Evolutionary conservation across 2,888 invertebrate species (phyloP), one percentile per base, ranked within the genome.

Genomic region (Tenthredo livida): DNA sequence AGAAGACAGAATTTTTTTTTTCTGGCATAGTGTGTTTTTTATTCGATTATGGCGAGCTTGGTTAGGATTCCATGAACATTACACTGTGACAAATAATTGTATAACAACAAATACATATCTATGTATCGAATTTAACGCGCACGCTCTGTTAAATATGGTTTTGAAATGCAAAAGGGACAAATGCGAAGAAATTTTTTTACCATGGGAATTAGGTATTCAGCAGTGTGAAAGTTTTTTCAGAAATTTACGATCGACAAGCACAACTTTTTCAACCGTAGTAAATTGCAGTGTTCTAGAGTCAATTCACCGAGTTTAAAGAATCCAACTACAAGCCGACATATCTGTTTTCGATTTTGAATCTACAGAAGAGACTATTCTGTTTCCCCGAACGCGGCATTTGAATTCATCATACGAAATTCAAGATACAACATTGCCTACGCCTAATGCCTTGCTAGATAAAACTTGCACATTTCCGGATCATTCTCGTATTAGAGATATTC

Each of bases 21-120:
- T 85, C 17, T 89, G 88, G 89, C 88, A 86, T 83, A 84, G 86
- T 77, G 80, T 89, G 17, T 89, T 88, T 47, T 75, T 87, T 43
- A 54, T 87, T n/a, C 86, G 88, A 82, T 72, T 87, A 7, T 89
- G 88, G 88, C 67, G 88, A 70, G 78, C 86, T 4, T 89, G 88
- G 89, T 72, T 89, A 25, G 40, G 33, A 17, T 43, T 73, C 58
- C 58, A 58, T 15, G 85, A 85, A 21, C 50, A 87, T 25, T 89
- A 88, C 85, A 87, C 87, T 9, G 73, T 87, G 37, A 84, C 85
- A 2, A 86, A 88, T n/a, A 88, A 90, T 86, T 88, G 88, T 82
- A 85, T 89, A 17, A 87, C 87, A 37, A 70, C 84, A 12, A 89
- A 88, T 85, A 83, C 85, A 21, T 88, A 88, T 70, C n/a, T 84